These are phyloP conservation scores for Tangara arthus DNA, from an alignment of 2,797 vertebrate genomes.

Conservation along the genomic window DNA sequence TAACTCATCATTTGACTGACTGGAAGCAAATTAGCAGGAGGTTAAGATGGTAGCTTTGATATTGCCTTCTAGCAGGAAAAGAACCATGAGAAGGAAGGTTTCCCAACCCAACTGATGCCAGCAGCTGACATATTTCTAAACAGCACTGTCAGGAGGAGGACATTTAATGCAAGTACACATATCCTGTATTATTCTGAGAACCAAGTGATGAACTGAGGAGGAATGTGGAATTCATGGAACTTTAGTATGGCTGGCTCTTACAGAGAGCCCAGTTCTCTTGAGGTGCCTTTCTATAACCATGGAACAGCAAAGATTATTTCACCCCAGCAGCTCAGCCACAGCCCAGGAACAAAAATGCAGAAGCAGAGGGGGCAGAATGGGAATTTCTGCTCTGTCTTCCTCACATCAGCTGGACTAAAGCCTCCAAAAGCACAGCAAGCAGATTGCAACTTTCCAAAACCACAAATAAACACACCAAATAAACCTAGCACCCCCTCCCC, in stretches of 20 bases:
- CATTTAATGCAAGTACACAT: background rate
- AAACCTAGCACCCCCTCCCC: rapidly evolving
- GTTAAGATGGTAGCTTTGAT: background rate
- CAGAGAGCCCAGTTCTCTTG: rapidly evolving
- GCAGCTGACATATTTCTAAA: background rate
- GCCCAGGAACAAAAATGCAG: background rate
- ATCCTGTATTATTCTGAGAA: background rate
- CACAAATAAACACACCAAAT: background rate
- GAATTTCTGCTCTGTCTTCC: background rate
- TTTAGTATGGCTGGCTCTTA: rapidly evolving
- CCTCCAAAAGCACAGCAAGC: background rate
- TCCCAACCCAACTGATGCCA: background rate
- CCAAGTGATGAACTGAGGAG: background rate
- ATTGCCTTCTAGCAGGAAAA: background rate
- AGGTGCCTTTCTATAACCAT: rapidly evolving
- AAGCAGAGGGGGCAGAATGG: background rate
- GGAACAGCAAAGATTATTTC: background rate
- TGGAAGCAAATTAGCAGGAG: conserved; percentile 7
- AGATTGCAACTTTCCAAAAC: background rate
- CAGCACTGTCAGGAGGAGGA: background rate
- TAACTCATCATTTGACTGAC: background rate
- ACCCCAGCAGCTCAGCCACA: background rate
- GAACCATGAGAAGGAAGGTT: background rate
- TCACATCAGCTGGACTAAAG: background rate
- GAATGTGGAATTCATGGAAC: background rate